A percentile compares a stretch with the other conserved stretches of the same genome.
These are phyloP conservation scores for Balaenoptera acutorostrata DNA, from an alignment of 2,113 vertebrate genomes.

Conservation along the genomic window DNA sequence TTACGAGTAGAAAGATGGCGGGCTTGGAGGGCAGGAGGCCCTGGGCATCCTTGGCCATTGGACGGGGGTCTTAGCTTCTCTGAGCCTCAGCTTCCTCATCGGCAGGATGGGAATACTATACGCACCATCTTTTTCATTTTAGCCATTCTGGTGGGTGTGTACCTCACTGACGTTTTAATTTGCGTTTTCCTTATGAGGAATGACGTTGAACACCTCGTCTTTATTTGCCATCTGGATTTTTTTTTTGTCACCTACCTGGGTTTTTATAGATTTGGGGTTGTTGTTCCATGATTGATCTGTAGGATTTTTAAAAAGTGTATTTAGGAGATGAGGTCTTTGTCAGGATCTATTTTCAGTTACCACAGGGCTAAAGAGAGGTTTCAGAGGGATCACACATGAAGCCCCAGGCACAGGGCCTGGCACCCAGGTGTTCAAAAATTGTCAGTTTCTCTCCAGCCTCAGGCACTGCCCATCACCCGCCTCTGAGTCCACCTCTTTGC, in stretches of 20 bases:
- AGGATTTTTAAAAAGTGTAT: background rate
- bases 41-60: background rate
- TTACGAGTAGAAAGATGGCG: background rate
- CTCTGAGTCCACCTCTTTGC: background rate
- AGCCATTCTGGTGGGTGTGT: background rate
- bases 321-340: background rate
- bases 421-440: background rate
- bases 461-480: background rate
- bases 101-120: background rate
- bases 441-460: background rate
- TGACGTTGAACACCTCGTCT: background rate
- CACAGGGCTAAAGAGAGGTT: background rate
- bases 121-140: background rate
- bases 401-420: background rate
- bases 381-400: background rate
- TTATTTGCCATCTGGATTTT: background rate
- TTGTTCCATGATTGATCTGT: background rate
- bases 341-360: background rate
- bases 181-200: background rate
- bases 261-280: background rate
- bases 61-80: background rate
- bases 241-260: background rate
- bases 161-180: background rate
- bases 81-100: background rate
- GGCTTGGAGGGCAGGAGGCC: background rate